Evolutionary conservation across 2,888 invertebrate genomes (phyloP), one percentile per base, ranked within the genome.

Genomic region (Melolontha melolontha): DNA sequence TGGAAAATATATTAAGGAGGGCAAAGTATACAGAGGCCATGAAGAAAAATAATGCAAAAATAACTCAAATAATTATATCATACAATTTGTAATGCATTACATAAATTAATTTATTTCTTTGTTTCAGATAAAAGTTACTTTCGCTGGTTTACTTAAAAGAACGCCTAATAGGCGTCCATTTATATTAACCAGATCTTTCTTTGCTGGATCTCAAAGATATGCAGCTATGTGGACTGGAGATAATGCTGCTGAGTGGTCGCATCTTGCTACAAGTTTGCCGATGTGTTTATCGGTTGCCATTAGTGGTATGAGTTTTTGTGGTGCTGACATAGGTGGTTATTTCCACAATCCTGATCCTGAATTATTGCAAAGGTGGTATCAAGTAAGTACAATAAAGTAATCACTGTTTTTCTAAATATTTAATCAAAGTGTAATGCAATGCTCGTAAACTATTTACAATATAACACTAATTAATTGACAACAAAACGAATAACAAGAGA

Each of bases 171-270:
- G 88, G 75, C 86, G 99, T 41, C 97, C 98, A 0, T 99, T 99
- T 82, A 91, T 98, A 68, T 86, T 99, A 10, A 92, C 96, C 0
- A 85, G 99, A 50, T 90, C 96, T 0, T 91, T 94, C 77, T 99
- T 96, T 83, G 91, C 96, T 2, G 99, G 99, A 0, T 91, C 95
- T 0, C 99, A 99, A 83, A 89, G 96, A 80, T 94, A 87, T 77
- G 89, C 93, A 0, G 93, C 97, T 0, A 91, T 98, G 39, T 99
- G 99, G 99, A 99, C 99, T 0, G 99, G 99, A 0, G 99, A 99
- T 83, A 99, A 99, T 82, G 86, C 88, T 40, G 98, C 96, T 0
- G 95, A 97, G 49, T 99, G 99, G 99, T 87, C 89, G 0, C 98
- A 97, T 85, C 86, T 99, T 14, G 90, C 91, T 54, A 89, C 90